Percentiles rank a stretch among this genome's conserved stretches.
phyloP scores from a whole-genome alignment of 2,113 vertebrate genomes.

The Solenodon paradoxus region DNA sequence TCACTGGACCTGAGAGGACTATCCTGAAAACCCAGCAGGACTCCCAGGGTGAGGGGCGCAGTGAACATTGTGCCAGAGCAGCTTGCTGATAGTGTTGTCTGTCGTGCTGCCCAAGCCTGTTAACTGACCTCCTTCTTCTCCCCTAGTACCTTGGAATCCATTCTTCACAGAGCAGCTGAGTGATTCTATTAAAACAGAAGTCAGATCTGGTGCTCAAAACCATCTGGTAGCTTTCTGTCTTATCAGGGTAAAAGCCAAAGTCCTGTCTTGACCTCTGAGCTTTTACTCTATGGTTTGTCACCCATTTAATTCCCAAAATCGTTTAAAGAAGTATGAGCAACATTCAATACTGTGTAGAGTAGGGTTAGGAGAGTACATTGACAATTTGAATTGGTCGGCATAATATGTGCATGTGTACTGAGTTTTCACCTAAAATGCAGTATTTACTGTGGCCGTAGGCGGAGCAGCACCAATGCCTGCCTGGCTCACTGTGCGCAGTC shows the following conservation, averaged over 20 bases:
- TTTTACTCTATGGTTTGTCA: background rate
- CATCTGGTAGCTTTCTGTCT: background rate
- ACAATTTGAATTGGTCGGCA: no score
- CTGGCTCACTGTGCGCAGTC: background rate
- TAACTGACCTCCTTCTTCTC: no score
- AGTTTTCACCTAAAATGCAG: background rate
- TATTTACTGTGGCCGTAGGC: background rate
- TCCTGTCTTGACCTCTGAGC: background rate
- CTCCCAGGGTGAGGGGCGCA: no score
- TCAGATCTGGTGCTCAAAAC: background rate
- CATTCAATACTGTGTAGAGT: no score
- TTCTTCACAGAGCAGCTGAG: background rate
- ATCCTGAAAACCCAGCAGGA: background rate
- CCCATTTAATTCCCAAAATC: background rate
- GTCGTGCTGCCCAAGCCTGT: no score
- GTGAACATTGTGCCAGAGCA: no score
- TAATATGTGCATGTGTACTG: background rate
- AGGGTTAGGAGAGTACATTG: no score
- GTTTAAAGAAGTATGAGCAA: background rate
- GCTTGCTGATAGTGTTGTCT: no score
- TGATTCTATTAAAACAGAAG: background rate
- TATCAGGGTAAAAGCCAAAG: background rate
- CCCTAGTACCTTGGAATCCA: accelerated
- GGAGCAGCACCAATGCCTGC: no score
- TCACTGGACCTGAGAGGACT: background rate